Percentiles rank a stretch among this genome's conserved stretches.
phyloP scores from a whole-genome alignment of 2,113 vertebrate genomes.

The Rhynchomys soricoides region DNA sequence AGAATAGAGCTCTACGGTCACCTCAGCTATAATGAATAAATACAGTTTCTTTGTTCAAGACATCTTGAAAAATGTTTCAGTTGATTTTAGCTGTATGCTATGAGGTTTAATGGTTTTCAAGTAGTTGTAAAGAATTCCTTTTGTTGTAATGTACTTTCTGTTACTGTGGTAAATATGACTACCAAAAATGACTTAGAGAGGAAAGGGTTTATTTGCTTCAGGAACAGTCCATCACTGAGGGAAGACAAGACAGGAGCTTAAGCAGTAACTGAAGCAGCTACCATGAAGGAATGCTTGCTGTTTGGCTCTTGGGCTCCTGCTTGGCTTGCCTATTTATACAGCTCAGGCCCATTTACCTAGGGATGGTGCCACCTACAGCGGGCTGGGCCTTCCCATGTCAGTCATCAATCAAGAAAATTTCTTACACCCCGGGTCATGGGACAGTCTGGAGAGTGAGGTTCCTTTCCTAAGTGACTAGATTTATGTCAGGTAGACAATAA shows the following conservation, averaged over 20 bases:
- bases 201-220: neutral
- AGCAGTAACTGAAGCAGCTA: neutral
- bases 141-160: neutral
- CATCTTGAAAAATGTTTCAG: conserved; percentile 38
- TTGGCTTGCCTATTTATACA: neutral
- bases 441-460: neutral
- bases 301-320: neutral
- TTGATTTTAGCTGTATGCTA: conserved; percentile 36
- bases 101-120: conserved; percentile 44
- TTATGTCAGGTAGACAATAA: neutral
- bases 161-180: no score
- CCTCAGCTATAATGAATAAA: conserved; percentile 43
- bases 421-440: no score
- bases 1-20: neutral
- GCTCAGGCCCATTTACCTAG: neutral
- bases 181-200: neutral
- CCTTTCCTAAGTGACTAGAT: neutral
- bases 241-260: no score
- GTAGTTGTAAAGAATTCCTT: conserved; percentile 38
- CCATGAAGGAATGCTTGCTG: neutral
- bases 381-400: neutral
- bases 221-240: neutral
- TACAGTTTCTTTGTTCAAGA: conserved; percentile 32
- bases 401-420: neutral
- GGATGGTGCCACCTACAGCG: neutral